Evolutionary conservation across 2,888 invertebrate species (phyloP).

Genomic region (Eurytoma californica): DNA sequence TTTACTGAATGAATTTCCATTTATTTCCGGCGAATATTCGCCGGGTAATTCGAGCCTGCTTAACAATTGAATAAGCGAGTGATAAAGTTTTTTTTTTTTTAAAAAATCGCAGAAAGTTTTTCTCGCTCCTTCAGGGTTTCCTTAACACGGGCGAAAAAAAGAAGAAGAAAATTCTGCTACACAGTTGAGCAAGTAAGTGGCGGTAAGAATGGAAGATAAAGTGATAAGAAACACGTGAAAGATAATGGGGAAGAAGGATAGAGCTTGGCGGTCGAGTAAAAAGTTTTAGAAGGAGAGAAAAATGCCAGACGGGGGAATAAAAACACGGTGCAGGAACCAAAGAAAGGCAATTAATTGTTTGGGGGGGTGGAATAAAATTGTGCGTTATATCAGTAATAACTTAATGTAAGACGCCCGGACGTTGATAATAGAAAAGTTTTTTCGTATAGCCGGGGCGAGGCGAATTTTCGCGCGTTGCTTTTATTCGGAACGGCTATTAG

Average conservation of each 20-base stretch:
- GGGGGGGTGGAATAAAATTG: constrained; percentile 14
- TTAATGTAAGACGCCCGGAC: not conserved
- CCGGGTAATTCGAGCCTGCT: too few species aligned
- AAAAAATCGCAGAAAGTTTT: constrained; percentile 24
- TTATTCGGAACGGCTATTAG: not conserved
- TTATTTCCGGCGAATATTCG: too few species aligned
- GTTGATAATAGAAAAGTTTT: constrained; percentile 11
- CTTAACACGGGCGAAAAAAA: not conserved
- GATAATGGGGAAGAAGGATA: constrained; percentile 42
- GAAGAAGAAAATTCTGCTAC: constrained; percentile 1
- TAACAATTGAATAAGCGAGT: not conserved
- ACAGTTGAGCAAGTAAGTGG: constrained; percentile 27
- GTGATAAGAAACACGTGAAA: constrained; percentile 52
- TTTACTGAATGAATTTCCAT: too few species aligned
- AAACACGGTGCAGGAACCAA: constrained; percentile 7
- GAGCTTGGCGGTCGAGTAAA: constrained; percentile 25
- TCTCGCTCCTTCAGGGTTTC: not conserved
- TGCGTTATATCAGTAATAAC: not conserved
- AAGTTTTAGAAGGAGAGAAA: constrained; percentile 33
- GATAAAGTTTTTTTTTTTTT: constrained; percentile 25
- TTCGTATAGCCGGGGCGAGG: too few species aligned
- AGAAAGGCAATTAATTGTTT: constrained; percentile 41
- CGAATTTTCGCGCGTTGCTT: not conserved
- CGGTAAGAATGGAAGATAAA: constrained; percentile 41
- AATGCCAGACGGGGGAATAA: not conserved